Evolutionary conservation across 23 tunicate genomes (phyloP).

Genomic region (Oikopleura albicans): DNA sequence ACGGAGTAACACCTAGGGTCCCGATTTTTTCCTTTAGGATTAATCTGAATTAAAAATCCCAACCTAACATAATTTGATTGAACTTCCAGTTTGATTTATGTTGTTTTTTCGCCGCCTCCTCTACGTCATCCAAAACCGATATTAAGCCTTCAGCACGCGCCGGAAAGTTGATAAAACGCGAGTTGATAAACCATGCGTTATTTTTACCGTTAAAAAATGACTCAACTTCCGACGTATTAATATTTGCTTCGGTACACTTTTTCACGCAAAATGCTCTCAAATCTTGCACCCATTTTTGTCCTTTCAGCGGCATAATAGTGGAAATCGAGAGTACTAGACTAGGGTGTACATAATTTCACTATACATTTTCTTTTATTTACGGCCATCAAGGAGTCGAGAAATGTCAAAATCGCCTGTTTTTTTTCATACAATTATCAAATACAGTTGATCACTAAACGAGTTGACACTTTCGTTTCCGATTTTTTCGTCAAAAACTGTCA

Average conservation of each 20-base stretch:
- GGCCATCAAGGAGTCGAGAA: too few species aligned
- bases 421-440: too few species aligned
- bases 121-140: not conserved
- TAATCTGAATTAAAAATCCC: too few species aligned
- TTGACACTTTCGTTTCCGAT: too few species aligned
- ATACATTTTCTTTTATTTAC: too few species aligned
- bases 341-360: too few species aligned
- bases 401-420: too few species aligned
- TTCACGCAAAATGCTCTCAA: not conserved
- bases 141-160: not conserved
- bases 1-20: too few species aligned
- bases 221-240: not conserved
- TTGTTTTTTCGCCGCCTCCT: not conserved
- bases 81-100: not conserved
- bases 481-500: too few species aligned
- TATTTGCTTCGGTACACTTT: not conserved
- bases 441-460: too few species aligned
- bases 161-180: not conserved
- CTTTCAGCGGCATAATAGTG: not conserved
- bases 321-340: not conserved
- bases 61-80: not conserved
- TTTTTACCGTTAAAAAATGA: not conserved
- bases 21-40: too few species aligned
- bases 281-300: not conserved
- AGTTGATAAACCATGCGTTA: not conserved